A percentile compares a stretch with the other conserved stretches of the same genome.
Conservation (phyloP, 1,140 invertebrate genomes). For the Habropoda laboriosa region DNA sequence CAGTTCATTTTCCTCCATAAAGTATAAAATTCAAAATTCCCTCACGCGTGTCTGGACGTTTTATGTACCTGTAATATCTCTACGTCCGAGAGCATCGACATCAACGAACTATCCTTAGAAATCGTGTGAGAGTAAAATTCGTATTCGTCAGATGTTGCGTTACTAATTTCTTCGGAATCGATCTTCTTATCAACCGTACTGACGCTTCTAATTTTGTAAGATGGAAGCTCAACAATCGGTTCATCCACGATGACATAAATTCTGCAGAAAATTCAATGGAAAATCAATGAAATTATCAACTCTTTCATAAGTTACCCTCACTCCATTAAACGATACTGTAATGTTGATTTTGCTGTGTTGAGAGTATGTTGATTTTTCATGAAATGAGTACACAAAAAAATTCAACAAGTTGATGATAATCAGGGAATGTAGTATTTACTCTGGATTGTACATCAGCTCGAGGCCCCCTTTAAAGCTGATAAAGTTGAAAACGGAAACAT, state of each 20-base stretch:
- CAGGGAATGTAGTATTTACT: conserved; percentile 30
- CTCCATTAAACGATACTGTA: too few relatives aligned
- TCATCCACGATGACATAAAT: conserved; percentile 55
- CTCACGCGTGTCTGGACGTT: too few relatives aligned
- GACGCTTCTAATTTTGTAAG: rapidly evolving
- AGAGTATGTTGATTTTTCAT: background rate
- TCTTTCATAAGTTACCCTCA: background rate
- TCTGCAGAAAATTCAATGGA: conserved; percentile 15
- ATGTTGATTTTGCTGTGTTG: too few relatives aligned
- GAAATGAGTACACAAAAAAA: background rate
- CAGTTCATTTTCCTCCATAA: background rate
- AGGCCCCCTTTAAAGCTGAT: conserved; percentile 63
- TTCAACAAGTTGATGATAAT: background rate
- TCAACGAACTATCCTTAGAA: background rate
- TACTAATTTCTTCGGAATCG: background rate
- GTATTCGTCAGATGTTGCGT: too few relatives aligned
- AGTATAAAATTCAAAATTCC: background rate
- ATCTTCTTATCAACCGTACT: background rate
- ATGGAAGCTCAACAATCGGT: background rate
- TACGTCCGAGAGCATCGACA: conserved; percentile 20
- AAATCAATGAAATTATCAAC: background rate
- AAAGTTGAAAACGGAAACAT: conserved; percentile 55
- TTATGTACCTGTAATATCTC: conserved; percentile 46
- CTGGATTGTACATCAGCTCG: conserved; percentile 51
- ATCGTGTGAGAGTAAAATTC: background rate